Base-by-base conservation (phyloP, 2,888 invertebrate species). In the Keiferia lycopersicella region DNA sequence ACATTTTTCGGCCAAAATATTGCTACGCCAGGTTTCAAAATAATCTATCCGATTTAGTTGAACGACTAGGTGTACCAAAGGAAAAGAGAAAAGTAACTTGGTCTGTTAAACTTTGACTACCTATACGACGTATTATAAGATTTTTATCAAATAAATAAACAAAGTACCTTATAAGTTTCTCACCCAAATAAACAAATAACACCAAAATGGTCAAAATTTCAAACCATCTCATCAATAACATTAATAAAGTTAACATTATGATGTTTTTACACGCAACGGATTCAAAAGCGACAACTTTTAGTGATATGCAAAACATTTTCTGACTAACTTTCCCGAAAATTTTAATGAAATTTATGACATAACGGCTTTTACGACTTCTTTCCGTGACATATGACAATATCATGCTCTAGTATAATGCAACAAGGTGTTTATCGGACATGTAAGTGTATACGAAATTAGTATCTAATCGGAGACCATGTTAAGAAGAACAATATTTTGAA, bases 341-440 rank as follows among this genome's bases (percentile, higher is more conserved):
- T 56, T 26, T 26, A 30, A 56, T 26, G 26, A 34, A 83, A 87
- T 87, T 84, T 84, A 87, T 84, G 76, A 73, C 71, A 73, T 78
- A 79, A 78, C 81, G 75, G 77, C 73, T 69, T 78, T 84, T 85
- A 82, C 81, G 78, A 79, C 81, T 73, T 72, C 72, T 80, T 88
- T 77, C 69, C 90, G 87, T 91, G 91, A 83, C 84, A 86, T 80
- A 78, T 81, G 83, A 84, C 82, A 80, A 85, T 91, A 85, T 89
- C 85, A 73, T 77, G 73, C 74, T 69, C 72, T 73, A 75, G 77
- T 77, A 80, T 86, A 53, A 62, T 53, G 68, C 77, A 84, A 90
- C 84, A 84, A 86, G 84, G 84, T 88, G 89, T 86, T 89, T 86
- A 88, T 87, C 80, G 82, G 79, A 77, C 78, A 88, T 86, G 34